phyloP scores from a whole-genome alignment of 2,797 vertebrate genomes.

The Catamblyrhynchus diadema region DNA sequence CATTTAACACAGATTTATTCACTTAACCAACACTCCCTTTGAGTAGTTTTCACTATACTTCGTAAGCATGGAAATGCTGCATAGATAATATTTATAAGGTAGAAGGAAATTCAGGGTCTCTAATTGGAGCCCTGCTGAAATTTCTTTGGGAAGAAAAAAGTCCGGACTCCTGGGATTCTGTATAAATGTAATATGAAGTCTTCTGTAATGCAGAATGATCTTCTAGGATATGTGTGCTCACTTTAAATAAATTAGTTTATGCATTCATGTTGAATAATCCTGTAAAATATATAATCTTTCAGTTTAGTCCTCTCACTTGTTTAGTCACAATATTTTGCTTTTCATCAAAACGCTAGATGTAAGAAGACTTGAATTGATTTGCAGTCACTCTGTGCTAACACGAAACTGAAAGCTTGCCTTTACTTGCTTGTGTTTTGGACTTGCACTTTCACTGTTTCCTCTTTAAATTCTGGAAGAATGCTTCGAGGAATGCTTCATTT shows the following conservation, averaged over 20 bases:
- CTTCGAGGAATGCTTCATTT: not conserved
- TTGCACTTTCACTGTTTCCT: not conserved
- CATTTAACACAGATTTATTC: slow-evolving; percentile 57
- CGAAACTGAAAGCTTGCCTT: not conserved
- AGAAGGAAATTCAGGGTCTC: slow-evolving; percentile 67
- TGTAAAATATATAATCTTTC: not conserved
- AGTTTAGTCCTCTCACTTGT: not conserved
- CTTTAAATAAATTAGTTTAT: slow-evolving; percentile 51
- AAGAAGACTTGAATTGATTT: not conserved
- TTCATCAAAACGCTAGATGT: not conserved
- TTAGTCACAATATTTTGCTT: not conserved
- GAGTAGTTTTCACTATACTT: slow-evolving; percentile 71
- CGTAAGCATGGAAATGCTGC: slow-evolving; percentile 71
- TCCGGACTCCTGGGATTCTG: slow-evolving; percentile 58
- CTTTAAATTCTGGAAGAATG: not conserved
- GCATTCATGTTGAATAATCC: not conserved
- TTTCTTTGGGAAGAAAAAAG: slow-evolving; percentile 22
- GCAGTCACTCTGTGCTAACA: not conserved
- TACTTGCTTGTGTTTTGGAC: not conserved
- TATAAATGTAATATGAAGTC: slow-evolving; percentile 60
- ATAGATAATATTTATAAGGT: slow-evolving; percentile 73
- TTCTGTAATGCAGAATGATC: slow-evolving; percentile 61
- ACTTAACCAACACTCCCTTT: slow-evolving; percentile 61
- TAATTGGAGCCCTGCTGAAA: slow-evolving; percentile 70
- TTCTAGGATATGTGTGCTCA: slow-evolving; percentile 53